Conservation (phyloP, 2,797 vertebrate genomes). For the Morelia viridis region DNA sequence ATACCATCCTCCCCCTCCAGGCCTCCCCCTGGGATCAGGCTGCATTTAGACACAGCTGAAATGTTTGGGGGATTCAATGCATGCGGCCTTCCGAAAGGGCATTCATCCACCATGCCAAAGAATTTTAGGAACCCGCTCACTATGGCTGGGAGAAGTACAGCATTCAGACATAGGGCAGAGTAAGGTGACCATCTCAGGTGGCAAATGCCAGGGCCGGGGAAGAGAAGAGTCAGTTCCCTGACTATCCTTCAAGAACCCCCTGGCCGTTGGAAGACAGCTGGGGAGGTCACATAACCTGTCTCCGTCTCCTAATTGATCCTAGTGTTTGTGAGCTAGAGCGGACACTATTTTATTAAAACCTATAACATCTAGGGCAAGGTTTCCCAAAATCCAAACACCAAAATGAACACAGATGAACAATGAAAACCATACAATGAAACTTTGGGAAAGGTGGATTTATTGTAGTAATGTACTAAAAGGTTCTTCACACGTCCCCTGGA, state of each 20-base stretch:
- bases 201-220: neutral
- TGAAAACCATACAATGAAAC: too few species aligned
- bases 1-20: neutral
- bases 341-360: neutral
- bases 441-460: too few species aligned
- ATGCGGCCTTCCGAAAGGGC: neutral
- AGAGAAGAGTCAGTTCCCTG: neutral
- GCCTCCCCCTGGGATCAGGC: neutral
- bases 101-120: neutral
- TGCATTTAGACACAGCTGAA: conserved; percentile 64
- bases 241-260: neutral
- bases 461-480: too few species aligned
- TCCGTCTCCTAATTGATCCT: neutral
- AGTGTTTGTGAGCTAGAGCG: neutral
- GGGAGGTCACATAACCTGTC: neutral
- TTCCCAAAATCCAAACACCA: neutral
- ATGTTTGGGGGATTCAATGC: conserved; percentile 38
- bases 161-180: neutral
- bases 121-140: neutral
- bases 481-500: too few species aligned
- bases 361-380: neutral
- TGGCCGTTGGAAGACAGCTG: neutral
- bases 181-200: neutral
- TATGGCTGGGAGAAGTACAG: neutral
- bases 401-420: too few species aligned